Conservation (phyloP, 64 coral and sea anemone species). For the Catalaphyllia jardinei region DNA sequence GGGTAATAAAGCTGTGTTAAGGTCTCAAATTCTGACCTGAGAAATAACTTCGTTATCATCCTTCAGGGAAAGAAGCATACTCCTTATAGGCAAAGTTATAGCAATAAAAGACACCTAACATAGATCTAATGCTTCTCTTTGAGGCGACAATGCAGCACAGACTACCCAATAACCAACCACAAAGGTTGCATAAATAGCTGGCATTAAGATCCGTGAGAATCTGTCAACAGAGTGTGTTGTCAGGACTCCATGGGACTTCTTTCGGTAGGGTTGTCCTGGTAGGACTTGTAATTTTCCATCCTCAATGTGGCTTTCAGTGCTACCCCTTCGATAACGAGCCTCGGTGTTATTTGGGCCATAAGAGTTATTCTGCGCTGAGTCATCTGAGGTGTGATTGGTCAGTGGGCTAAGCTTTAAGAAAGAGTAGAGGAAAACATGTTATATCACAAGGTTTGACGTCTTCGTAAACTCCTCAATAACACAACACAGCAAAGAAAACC, state of each 20-base stretch:
- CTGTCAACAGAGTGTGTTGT: background rate
- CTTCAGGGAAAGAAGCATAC: no score
- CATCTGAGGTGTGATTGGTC: background rate
- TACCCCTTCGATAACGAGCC: background rate
- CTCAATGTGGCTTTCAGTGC: background rate
- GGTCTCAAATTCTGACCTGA: no score
- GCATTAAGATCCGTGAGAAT: background rate
- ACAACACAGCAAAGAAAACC: no score
- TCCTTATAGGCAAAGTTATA: no score
- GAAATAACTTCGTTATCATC: no score
- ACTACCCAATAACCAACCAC: conserved; percentile 8
- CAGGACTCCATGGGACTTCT: no score
- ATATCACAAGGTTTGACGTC: background rate
- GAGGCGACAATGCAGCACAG: conserved; percentile 1
- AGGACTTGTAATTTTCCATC: background rate
- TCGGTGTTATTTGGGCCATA: background rate
- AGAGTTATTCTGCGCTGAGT: background rate
- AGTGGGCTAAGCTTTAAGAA: background rate
- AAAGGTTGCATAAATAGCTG: background rate
- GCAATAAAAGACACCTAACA: background rate
- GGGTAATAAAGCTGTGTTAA: no score
- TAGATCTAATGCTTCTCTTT: conserved; percentile 24
- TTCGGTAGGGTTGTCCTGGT: background rate
- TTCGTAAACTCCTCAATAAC: no score
- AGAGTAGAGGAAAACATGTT: background rate